These are phyloP conservation scores for Parnassius mnemosyne DNA, from an alignment of 2,888 invertebrate species.

Conservation along the genomic window DNA sequence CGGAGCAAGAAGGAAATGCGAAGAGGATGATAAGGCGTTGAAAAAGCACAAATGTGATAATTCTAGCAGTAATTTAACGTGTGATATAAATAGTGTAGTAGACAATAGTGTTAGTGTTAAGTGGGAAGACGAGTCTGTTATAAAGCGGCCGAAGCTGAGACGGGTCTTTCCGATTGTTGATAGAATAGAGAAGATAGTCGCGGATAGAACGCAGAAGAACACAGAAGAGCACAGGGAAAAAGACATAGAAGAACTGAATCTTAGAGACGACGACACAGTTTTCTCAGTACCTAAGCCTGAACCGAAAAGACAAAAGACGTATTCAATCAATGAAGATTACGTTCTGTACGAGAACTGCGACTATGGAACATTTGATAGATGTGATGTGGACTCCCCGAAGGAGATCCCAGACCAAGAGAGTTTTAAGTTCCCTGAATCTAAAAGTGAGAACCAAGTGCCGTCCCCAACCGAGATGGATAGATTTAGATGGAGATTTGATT, in stretches of 20 bases:
- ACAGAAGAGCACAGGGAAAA: conserved; percentile 35
- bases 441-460: conserved; percentile 78
- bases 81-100: conserved; percentile 58
- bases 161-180: conserved; percentile 61
- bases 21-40: conserved; percentile 54
- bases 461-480: conserved; percentile 85
- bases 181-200: conserved; percentile 60
- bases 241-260: conserved; percentile 62
- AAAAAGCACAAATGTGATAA: conserved; percentile 78
- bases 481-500: conserved; percentile 87
- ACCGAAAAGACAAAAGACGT: conserved; percentile 63
- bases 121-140: conserved; percentile 45
- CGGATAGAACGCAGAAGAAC: conserved; percentile 51
- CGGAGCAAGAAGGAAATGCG: conserved; percentile 52
- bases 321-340: conserved; percentile 61
- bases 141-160: conserved; percentile 68
- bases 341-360: conserved; percentile 70
- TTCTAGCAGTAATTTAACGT: conserved; percentile 53
- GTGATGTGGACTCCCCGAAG: conserved; percentile 52
- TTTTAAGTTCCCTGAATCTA: conserved; percentile 52
- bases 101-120: conserved; percentile 41
- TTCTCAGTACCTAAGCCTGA: conserved; percentile 55
- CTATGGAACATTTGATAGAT: conserved; percentile 64
- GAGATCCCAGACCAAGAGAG: conserved; percentile 41
- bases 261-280: conserved; percentile 65